Base-by-base conservation (phyloP, 64 coral and sea anemone species). In the Acropora tenuis region DNA sequence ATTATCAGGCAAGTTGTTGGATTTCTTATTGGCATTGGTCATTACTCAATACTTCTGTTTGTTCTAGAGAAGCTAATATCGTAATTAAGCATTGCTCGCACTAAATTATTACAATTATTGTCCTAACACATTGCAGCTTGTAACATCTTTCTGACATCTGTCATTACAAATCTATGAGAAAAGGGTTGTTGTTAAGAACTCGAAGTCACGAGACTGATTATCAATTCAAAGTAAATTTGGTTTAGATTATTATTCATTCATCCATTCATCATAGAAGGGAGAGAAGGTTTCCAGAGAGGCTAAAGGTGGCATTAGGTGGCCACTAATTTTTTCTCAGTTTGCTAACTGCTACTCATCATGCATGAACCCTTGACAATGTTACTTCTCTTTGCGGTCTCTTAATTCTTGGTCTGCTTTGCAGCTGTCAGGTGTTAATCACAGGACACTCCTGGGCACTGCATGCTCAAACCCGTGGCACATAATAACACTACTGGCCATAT, bases 1-100 rank as follows among this genome's bases (percentile, higher is more conserved):
- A 86, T 41, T 78, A 86, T 92, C 80, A 85, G 58, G 90, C 82
- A 86, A 65, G 65, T 90, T 69, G 41, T 90, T 80, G 69, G 71
- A 73, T 52, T 91, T 57, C 69, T 81, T 81, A 16, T 53, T 82
- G 42, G 59, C 41, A 80, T 80, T 80, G 40, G 8, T 43, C 42
- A 75, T 44, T 44, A 75, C 10, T 42, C 42, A 75, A 41, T 42
- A 45, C 73, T 10, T 75, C 72, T 75, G 40, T 75, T 75, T 75
- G 41, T 75, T 44, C 30, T 44, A 46, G 73, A 75, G 41, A 75
- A 43, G 73, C 73, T 75, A 20, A 71, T 11, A 63, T 13, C 10
- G 11, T 71, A 71, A 71, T 71, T 71, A 8, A 71, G 67, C 19
- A 71, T 71, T 71, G 67, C 67, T 71, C 67, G 50, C 50, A 53